Percentiles rank a stretch among this genome's conserved stretches.
Conservation (phyloP, 2,888 invertebrate genomes). For the Campoplex capitator region DNA sequence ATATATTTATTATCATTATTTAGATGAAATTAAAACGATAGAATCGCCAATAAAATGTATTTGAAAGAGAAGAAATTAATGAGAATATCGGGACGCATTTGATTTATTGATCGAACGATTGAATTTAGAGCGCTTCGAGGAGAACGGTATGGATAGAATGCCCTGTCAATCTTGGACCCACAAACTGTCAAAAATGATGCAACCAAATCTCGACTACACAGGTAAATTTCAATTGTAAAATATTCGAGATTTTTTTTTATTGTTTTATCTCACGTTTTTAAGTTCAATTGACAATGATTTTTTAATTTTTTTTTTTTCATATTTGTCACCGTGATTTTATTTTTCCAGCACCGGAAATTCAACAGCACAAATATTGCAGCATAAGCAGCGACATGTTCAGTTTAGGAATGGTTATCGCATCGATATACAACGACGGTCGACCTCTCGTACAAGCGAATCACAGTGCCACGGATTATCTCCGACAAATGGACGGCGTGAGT, state of each 20-base stretch:
- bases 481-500: constrained; percentile 96
- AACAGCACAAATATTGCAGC: constrained; percentile 92
- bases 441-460: constrained; percentile 96
- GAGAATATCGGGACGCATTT: too few relatives aligned
- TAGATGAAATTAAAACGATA: too few relatives aligned
- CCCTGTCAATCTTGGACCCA: constrained; percentile 95
- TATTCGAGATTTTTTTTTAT: not conserved
- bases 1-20: not conserved
- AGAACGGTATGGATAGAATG: constrained; percentile 85
- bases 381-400: constrained; percentile 98
- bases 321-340: not conserved
- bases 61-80: too few relatives aligned
- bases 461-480: constrained; percentile 94
- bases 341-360: constrained; percentile 95
- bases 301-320: not conserved
- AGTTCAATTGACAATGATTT: not conserved
- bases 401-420: constrained; percentile 96
- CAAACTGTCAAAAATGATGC: constrained; percentile 95
- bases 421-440: constrained; percentile 96
- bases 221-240: constrained; percentile 86
- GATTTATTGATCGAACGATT: not conserved
- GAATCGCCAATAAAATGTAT: not conserved
- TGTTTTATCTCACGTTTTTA: not conserved
- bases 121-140: constrained; percentile 87
- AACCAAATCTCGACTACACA: constrained; percentile 96